These are phyloP conservation scores for Brotula barbata DNA, from an alignment of 2,797 vertebrate genomes.

Conservation along the genomic window DNA sequence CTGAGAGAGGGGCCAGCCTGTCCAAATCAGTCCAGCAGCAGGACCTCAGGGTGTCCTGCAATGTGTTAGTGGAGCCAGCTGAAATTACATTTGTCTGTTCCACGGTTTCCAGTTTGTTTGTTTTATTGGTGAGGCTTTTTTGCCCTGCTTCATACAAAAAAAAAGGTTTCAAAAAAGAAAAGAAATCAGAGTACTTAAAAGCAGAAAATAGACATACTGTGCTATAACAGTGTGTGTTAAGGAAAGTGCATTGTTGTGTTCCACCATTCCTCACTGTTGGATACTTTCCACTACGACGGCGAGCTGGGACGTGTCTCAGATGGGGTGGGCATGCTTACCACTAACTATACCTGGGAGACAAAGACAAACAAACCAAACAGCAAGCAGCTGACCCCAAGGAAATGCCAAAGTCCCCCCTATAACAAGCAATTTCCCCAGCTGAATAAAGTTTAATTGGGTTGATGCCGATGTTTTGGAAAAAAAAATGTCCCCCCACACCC, in stretches of 20 bases:
- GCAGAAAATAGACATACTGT: slow-evolving; percentile 8
- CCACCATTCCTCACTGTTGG: slow-evolving; percentile 26
- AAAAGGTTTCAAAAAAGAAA: slow-evolving; percentile 11
- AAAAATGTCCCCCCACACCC: slow-evolving; percentile 4
- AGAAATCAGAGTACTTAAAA: slow-evolving; percentile 15
- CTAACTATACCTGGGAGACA: slow-evolving; percentile 76
- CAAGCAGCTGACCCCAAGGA: slow-evolving; percentile 74
- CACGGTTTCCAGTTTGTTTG: slow-evolving; percentile 48
- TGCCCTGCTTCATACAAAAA: slow-evolving; percentile 20
- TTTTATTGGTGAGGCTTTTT: slow-evolving; percentile 39
- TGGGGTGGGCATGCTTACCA: slow-evolving; percentile 48
- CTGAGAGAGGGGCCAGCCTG: slow-evolving; percentile 62
- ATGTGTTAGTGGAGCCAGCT: slow-evolving; percentile 54
- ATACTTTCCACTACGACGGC: slow-evolving; percentile 54
- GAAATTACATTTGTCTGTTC: slow-evolving; percentile 58
- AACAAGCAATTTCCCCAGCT: slow-evolving; percentile 65
- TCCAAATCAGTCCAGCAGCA: slow-evolving; percentile 56
- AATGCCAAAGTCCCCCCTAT: slow-evolving; percentile 52
- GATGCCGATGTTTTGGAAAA: slow-evolving; percentile 53
- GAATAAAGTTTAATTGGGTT: slow-evolving; percentile 73
- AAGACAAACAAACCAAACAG: slow-evolving; percentile 59
- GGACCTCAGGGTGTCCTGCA: slow-evolving; percentile 62
- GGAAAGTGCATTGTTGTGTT: slow-evolving; percentile 44
- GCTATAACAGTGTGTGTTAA: slow-evolving; percentile 13
- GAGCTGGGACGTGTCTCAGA: slow-evolving; percentile 67